phyloP scores from a whole-genome alignment of 2,888 invertebrate genomes.

The Dascillus cervinus region DNA sequence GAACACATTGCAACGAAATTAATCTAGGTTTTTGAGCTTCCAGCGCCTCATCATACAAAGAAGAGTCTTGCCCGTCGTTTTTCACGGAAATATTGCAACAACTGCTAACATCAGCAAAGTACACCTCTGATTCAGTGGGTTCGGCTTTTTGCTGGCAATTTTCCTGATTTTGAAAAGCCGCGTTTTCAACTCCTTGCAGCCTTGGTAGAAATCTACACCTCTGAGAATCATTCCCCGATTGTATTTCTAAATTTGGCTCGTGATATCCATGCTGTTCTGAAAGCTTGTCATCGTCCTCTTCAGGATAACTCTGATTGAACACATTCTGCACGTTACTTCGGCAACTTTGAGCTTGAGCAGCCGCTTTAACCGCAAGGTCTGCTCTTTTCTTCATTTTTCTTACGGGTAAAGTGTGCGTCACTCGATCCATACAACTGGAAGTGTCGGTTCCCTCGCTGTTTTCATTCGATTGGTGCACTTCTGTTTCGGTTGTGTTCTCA shows the following conservation, averaged over 20 bases:
- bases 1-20: slow-evolving; percentile 32
- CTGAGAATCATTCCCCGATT: slow-evolving; percentile 26
- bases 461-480: slow-evolving; percentile 36
- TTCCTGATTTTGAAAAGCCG: slow-evolving; percentile 68
- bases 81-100: slow-evolving; percentile 68
- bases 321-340: slow-evolving; percentile 45
- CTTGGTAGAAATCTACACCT: slow-evolving; percentile 41
- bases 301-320: slow-evolving; percentile 27
- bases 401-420: slow-evolving; percentile 49
- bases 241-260: slow-evolving; percentile 30
- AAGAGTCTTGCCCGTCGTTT: slow-evolving; percentile 50
- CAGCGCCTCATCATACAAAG: slow-evolving; percentile 50
- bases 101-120: slow-evolving; percentile 79
- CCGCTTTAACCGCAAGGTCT: slow-evolving; percentile 43
- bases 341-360: slow-evolving; percentile 27
- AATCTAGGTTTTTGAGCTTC: slow-evolving; percentile 38
- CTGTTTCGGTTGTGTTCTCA: slow-evolving; percentile 46
- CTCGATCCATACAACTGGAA: slow-evolving; percentile 42
- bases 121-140: slow-evolving; percentile 72
- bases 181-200: slow-evolving; percentile 67
- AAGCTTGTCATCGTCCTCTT: slow-evolving; percentile 23
- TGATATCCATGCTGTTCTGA: slow-evolving; percentile 39
- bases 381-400: slow-evolving; percentile 50
- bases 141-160: slow-evolving; percentile 48
- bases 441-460: slow-evolving; percentile 44